Evolutionary conservation across 2,888 invertebrate genomes (phyloP), one percentile per base, ranked within the genome.

Genomic region (Branchellion lobata): DNA sequence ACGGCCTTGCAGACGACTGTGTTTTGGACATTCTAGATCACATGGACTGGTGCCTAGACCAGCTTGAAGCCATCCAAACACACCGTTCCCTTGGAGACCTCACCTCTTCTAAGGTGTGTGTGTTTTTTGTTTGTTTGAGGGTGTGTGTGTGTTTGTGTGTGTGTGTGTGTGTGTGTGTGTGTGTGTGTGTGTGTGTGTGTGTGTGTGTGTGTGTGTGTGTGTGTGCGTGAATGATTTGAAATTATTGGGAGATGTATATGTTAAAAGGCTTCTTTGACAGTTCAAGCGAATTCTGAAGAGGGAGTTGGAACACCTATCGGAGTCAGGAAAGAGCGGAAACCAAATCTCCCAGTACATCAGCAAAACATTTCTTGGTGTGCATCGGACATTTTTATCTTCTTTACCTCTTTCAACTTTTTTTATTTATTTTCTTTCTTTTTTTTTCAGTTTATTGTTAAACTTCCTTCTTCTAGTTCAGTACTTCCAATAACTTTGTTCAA

Each of bases 261-360:
- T n/a, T n/a, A n/a, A n/a, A n/a, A n/a, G n/a, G n/a, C n/a, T n/a
- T n/a, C n/a, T n/a, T n/a, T n/a, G 74, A 24, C 92, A 98, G 97
- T 99, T 99, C 91, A 98, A 98, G 90, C 92, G 96, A 88, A 97
- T 99, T 96, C 92, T 99, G 89, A 98, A 98, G 91, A 95, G 96
- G 90, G 98, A 99, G 90, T 91, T 99, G 87, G 96, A 95, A 87
- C 98, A 98, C 89, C 98, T 98, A 90, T 97, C 96, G 83, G 98
- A 98, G 89, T 96, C 96, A 84, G 96, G 96, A 90, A 96, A 94
- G 90, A 96, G 96, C 84, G 98, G 98, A 86, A 97, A 96, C 90
- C 97, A 98, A 91, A 96, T 99, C 88, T 97, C 97, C 81, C 97
- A 98, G 89, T 99, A 96, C 90, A 96, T 99, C 90, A 96, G 96